Base-by-base conservation (phyloP, 2,888 invertebrate genomes). In the Hedychridium roseum region DNA sequence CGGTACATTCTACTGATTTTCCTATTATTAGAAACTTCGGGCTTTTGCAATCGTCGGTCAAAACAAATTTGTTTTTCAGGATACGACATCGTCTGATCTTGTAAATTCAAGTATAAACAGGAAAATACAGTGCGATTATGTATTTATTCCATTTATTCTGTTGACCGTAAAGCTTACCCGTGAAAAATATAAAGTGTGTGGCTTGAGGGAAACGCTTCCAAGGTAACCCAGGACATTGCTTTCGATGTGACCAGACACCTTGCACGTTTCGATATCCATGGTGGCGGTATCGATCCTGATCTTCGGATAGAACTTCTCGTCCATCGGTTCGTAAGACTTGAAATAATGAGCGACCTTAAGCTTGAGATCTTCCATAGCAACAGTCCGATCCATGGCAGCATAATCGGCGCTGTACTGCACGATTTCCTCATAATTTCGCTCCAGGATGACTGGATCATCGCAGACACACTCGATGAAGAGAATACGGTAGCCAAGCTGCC, bases 381-480 rank as follows among this genome's bases (percentile, higher is more conserved):
- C 84, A 27, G 86, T 88, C 27, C 86, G 86, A 41, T 88, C 88
- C 89, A 92, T 90, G 35, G 86, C 85, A 49, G 85, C 85, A 80
- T 96, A 96, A 74, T 96, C 95, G 2, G 91, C 90, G 57, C 92
- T 92, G 79, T 91, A 89, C 46, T 89, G 87, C 60, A 94, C 86
- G 54, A 94, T 93, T 75, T 92, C 91, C 74, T 84, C 84, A 68
- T 90, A 88, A 73, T 91, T 91, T 18, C 85, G 83, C 62, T 91
- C 88, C 53, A 91, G 82, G 16, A 89, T 83, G 3, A 81, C 79
- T 1, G 85, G 83, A 72, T 95, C 92, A 65, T 94, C 91, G 80
- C 95, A 94, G 56, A 94, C 86, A 76, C 92, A 93, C 79, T 97
- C 96, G 58, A 97, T 88, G 81, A 95, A 95, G 74, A 97, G 88